These are phyloP conservation scores for Pseudocheirus occidentalis DNA, from an alignment of 2,797 vertebrate species.

Conservation along the genomic window DNA sequence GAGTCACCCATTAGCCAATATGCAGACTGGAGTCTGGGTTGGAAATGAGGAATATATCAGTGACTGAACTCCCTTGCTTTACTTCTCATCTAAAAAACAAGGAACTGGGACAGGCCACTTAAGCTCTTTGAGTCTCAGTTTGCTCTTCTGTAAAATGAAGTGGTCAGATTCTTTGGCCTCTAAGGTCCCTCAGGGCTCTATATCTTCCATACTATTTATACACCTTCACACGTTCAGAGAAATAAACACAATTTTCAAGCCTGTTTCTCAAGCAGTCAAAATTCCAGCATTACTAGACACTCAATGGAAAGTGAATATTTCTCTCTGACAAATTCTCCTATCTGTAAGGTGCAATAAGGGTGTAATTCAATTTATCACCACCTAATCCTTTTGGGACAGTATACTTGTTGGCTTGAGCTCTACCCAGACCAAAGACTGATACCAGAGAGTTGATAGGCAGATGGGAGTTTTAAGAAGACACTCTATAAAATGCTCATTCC, in stretches of 20 bases:
- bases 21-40: slow-evolving; percentile 32
- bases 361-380: slow-evolving; percentile 43
- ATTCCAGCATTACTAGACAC: slow-evolving; percentile 13
- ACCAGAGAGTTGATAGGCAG: neutral
- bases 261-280: neutral
- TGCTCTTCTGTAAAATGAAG: neutral
- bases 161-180: neutral
- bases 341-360: neutral
- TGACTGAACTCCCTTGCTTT: slow-evolving; percentile 28
- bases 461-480: neutral
- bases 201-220: neutral
- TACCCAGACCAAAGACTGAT: slow-evolving; percentile 12
- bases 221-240: neutral
- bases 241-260: neutral
- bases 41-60: slow-evolving; percentile 48
- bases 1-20: slow-evolving; percentile 44
- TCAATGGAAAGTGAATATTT: slow-evolving; percentile 38
- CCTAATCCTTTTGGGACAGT: slow-evolving; percentile 36
- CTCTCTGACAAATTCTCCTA: slow-evolving; percentile 11
- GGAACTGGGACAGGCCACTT: neutral
- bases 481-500: neutral
- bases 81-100: slow-evolving; percentile 43
- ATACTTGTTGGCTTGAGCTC: slow-evolving; percentile 14
- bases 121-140: neutral
- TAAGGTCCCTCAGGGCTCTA: neutral